Evolutionary conservation across 2,888 invertebrate genomes (phyloP).

Genomic region (Macaria liturata): DNA sequence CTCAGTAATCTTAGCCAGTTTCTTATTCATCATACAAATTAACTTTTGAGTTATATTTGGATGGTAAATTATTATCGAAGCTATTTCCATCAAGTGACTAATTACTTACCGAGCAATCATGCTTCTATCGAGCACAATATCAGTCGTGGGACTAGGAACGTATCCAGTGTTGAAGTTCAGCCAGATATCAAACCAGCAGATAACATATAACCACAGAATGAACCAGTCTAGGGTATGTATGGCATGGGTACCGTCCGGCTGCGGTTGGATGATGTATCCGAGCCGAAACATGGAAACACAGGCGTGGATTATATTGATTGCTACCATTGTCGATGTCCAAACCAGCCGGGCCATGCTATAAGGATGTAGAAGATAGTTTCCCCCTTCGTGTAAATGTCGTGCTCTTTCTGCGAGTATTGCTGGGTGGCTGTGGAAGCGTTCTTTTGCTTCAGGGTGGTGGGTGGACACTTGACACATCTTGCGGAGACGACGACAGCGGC

Average conservation of each 20-base stretch:
- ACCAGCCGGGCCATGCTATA: constrained; percentile 53
- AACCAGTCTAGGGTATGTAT: constrained; percentile 39
- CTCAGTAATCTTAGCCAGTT: too few species aligned
- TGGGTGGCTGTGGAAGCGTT: constrained; percentile 53
- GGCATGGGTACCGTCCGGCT: not conserved
- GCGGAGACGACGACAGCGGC: constrained; percentile 30
- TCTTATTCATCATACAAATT: too few species aligned
- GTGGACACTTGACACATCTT: constrained; percentile 47
- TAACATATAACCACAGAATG: constrained; percentile 43
- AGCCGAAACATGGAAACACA: constrained; percentile 49
- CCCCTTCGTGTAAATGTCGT: constrained; percentile 46
- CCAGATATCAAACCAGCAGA: constrained; percentile 57
- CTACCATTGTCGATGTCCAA: constrained; percentile 53
- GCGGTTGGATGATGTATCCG: constrained; percentile 43
- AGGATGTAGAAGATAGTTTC: constrained; percentile 52
- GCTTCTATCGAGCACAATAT: constrained; percentile 48
- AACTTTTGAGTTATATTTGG: too few species aligned
- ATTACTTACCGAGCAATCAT: constrained; percentile 36
- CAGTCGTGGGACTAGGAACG: constrained; percentile 29
- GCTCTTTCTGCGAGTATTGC: constrained; percentile 56
- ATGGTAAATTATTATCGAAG: too few species aligned
- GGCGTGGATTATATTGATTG: constrained; percentile 50
- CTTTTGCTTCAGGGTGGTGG: constrained; percentile 52
- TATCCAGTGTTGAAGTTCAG: constrained; percentile 61
- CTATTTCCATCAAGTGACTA: not conserved